Evolutionary conservation across 2,113 vertebrate species (phyloP), one percentile per base, ranked within the genome.

Genomic region (Nesoenas mayeri): DNA sequence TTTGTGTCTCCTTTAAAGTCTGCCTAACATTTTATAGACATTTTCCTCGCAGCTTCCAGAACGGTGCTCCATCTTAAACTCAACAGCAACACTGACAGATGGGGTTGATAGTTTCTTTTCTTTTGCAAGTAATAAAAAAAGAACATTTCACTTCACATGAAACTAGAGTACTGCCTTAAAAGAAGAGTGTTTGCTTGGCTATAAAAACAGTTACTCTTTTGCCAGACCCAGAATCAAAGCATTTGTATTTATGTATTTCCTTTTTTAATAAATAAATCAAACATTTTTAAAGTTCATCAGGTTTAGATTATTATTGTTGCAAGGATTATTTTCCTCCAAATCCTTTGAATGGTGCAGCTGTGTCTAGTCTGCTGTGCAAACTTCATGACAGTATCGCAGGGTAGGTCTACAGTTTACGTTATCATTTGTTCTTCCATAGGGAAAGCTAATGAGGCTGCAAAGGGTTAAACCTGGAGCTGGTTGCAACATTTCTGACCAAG

Each of bases 81-180:
- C 95, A 7, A 96, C 71, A 96, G 70, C 72, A 91, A 86, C 87
- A 74, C 70, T 95, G 88, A 97, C 81, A 97, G 85, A 92, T 12
- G 1, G 91, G 77, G 74, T 47, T 94, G 69, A 94, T 92, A 78
- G 91, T 95, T 92, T 94, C 91, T 86, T 93, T 95, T 84, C 85
- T 96, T 95, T 97, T 96, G 93, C 71, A 95, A 93, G 88, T 88
- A 97, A 95, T 91, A 97, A 94, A 93, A 96, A 97, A 88, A 9
- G 62, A 97, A 92, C 65, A 92, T 85, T 96, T 96, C 83, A 97
- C 62, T 95, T 93, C 85, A 92, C 22, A 2, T 90, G 89, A 92
- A 97, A 93, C 91, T 78, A 95, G 95, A 84, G 61, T 48, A 88
- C 78, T 72, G 54, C 78, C 91, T 97, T 84, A 64, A 95, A 97